These are phyloP conservation scores for Eledone cirrhosa DNA, from an alignment of 2,888 invertebrate genomes.

Conservation along the genomic window DNA sequence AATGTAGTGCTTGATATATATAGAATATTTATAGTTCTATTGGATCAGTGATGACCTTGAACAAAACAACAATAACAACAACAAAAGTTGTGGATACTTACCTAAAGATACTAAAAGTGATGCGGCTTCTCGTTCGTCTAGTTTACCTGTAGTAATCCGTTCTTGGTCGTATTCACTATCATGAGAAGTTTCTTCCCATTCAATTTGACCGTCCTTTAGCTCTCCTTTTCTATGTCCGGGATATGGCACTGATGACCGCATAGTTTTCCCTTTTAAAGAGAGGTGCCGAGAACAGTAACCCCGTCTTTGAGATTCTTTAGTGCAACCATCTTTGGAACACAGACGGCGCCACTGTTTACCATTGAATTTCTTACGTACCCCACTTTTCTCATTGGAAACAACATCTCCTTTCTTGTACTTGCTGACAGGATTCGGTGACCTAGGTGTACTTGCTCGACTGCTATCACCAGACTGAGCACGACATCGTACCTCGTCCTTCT, in stretches of 20 bases:
- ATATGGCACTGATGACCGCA: conserved; percentile 50
- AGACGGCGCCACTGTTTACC: conserved; percentile 99
- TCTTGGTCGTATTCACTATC: conserved; percentile 79
- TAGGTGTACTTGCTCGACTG: conserved; percentile 62
- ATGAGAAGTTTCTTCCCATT: conserved; percentile 84
- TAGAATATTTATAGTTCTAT: too few relatives aligned
- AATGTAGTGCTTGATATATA: too few relatives aligned
- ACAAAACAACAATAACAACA: too few relatives aligned
- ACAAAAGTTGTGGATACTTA: conserved; percentile 20
- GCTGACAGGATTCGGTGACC: conserved; percentile 58
- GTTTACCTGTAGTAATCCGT: conserved; percentile 68
- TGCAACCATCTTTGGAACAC: conserved; percentile 94
- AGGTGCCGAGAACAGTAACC: conserved; percentile 97
- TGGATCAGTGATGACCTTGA: too few relatives aligned
- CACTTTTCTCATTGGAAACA: conserved; percentile 85
- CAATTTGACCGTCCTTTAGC: conserved; percentile 69
- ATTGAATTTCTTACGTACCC: conserved; percentile 98
- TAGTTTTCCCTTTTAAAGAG: conserved; percentile 80
- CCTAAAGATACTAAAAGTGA: conserved; percentile 95
- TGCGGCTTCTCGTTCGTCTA: conserved; percentile 95
- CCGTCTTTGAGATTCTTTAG: conserved; percentile 95
- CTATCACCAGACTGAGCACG: conserved; percentile 62
- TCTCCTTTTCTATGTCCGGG: conserved; percentile 62
- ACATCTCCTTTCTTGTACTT: conserved; percentile 87
- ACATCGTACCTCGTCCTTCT: conserved; percentile 57